Conservation (phyloP, 2,113 vertebrate species). For the Crocuta crocuta region DNA sequence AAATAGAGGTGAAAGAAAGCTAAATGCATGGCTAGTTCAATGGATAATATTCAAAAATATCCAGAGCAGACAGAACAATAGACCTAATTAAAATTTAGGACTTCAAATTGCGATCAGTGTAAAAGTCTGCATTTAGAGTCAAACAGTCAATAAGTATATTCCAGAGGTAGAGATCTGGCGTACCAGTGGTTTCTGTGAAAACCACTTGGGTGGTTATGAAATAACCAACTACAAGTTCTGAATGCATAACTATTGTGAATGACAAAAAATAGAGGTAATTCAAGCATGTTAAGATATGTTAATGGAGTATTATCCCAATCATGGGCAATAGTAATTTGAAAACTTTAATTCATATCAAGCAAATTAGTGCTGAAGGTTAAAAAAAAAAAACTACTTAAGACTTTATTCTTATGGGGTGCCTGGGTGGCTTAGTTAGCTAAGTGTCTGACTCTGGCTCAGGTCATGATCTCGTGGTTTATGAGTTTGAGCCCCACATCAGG, state of each 20-base stretch:
- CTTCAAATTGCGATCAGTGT: neutral
- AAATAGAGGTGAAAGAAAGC: neutral
- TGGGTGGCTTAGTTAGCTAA: too few species aligned
- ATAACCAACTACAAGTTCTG: neutral
- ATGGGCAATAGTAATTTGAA: neutral
- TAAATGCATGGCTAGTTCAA: neutral
- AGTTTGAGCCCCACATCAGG: too few species aligned
- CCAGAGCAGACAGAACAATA: neutral
- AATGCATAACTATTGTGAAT: neutral
- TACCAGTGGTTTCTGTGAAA: neutral
- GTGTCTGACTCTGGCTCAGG: too few species aligned
- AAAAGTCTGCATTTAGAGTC: neutral
- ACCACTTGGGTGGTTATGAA: neutral
- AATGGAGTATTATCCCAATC: neutral
- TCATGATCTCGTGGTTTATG: too few species aligned
- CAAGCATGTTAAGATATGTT: neutral
- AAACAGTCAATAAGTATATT: neutral
- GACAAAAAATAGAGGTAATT: neutral
- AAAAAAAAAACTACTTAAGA: neutral
- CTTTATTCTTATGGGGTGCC: too few species aligned
- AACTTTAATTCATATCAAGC: neutral
- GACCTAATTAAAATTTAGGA: neutral
- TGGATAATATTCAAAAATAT: constrained; percentile 5
- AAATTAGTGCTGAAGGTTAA: neutral
- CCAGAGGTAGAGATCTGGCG: neutral